A percentile compares a stretch with the other conserved stretches of the same genome.
phyloP scores from a whole-genome alignment of 2,888 invertebrate species.

The Conchocele bisecta region DNA sequence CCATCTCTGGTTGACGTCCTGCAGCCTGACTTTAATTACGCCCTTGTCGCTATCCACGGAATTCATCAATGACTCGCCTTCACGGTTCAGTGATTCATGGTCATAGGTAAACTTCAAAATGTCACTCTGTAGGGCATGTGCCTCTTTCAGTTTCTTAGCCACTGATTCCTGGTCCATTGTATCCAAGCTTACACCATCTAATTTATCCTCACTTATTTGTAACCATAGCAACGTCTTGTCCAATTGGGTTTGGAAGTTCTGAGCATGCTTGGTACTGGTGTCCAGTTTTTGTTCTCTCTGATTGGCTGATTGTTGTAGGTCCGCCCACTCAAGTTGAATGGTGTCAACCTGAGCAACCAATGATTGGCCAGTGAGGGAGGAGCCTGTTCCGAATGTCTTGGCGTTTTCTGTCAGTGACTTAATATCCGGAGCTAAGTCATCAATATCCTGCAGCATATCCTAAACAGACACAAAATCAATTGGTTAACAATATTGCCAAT shows the following conservation, averaged over 20 bases:
- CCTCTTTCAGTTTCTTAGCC: slow-evolving; percentile 93
- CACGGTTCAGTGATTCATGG: slow-evolving; percentile 87
- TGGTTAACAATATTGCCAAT: background rate
- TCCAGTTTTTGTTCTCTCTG: slow-evolving; percentile 84
- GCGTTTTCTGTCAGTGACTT: slow-evolving; percentile 92
- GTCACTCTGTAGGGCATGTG: slow-evolving; percentile 94
- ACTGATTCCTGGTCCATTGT: slow-evolving; percentile 90
- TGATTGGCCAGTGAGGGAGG: slow-evolving; percentile 61
- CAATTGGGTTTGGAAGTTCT: slow-evolving; percentile 92
- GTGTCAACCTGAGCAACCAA: slow-evolving; percentile 89
- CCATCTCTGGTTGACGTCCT: slow-evolving; percentile 93
- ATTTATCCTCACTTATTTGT: slow-evolving; percentile 91
- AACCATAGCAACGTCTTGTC: slow-evolving; percentile 89
- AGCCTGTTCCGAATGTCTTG: slow-evolving; percentile 85
- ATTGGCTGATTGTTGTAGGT: slow-evolving; percentile 92
- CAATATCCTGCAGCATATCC: slow-evolving; percentile 74
- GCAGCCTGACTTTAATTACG: slow-evolving; percentile 91
- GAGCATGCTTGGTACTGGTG: slow-evolving; percentile 86
- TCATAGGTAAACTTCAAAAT: slow-evolving; percentile 97
- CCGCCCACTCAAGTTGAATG: slow-evolving; percentile 96
- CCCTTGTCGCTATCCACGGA: slow-evolving; percentile 96
- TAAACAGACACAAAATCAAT: slow-evolving; percentile 41
- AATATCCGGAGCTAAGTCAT: slow-evolving; percentile 71
- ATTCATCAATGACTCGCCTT: slow-evolving; percentile 93
- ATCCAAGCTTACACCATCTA: slow-evolving; percentile 86